A percentile compares a stretch with the other conserved stretches of the same genome.
These are phyloP conservation scores for Halcyon chelicuti DNA, from an alignment of 2,797 vertebrate genomes.

Conservation along the genomic window DNA sequence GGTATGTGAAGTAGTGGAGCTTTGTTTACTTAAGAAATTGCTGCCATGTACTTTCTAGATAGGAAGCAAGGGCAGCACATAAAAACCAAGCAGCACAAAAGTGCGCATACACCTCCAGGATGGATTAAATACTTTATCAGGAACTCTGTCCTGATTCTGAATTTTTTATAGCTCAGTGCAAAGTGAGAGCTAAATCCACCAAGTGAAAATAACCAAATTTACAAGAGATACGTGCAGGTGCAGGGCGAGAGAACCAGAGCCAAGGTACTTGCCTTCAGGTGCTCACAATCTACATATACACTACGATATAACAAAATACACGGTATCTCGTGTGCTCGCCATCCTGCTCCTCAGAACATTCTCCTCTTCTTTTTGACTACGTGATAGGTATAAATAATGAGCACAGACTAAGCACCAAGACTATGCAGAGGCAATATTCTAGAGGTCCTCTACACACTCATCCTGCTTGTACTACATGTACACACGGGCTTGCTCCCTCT, in stretches of 20 bases:
- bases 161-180: background rate
- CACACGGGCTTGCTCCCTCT: background rate
- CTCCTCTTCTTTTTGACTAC: background rate
- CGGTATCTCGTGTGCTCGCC: background rate
- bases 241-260: background rate
- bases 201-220: background rate
- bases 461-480: rapidly evolving
- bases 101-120: rapidly evolving
- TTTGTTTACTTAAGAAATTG: background rate
- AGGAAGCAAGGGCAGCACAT: background rate
- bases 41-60: background rate
- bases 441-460: rapidly evolving
- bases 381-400: background rate
- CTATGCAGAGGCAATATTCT: rapidly evolving
- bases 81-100: background rate
- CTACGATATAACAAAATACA: background rate
- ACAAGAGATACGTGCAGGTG: background rate
- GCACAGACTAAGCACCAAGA: background rate
- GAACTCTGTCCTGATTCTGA: background rate
- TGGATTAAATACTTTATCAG: background rate
- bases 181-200: background rate
- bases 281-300: background rate
- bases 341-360: background rate
- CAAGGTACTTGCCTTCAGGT: background rate
- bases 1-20: background rate